Evolutionary conservation across 2,797 vertebrate species (phyloP), one percentile per base, ranked within the genome.

Genomic region (Trematomus bernacchii): DNA sequence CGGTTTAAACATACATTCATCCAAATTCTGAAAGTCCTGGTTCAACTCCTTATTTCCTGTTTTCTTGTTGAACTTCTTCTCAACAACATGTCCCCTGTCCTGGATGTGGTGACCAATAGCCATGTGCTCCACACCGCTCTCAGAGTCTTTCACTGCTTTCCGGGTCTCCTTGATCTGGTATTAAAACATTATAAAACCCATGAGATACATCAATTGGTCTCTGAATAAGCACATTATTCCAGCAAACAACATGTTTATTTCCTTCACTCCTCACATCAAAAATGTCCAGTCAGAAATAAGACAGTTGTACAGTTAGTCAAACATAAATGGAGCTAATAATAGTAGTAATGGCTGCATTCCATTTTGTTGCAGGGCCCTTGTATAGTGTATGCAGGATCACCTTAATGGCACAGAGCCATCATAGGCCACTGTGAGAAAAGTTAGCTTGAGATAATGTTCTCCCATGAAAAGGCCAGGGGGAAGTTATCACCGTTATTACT

Each of bases 1-100:
- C 8, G 3, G 2, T 33, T 60, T 3, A 46, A 46, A 93, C 96
- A 65, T 91, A 98, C 98, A 90, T 92, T 99, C 98, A 86, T 96
- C 96, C 91, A 99, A 58, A 83, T 99, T 99, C 90, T 97, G 90
- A 86, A 99, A 99, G 85, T 99, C 97, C 70, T 99, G 98, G 87
- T 95, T 95, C 68, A 98, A 60, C 90, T 99, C 98, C 81, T 93
- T 95, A 64, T 97, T 94, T 53, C 98, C 97, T 3, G 98, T 98
- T 87, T 90, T 98, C 14, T 73, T 93, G 91, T 99, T 99, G 83
- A 88, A 94, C 66, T 96, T 97, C 85, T 95, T 97, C 85, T 95
- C 95, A 66, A 99, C 87, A 37, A 99, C 94, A 7, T 99, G 98
- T 59, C 94, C 97, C 42, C 96, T 90, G 77, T 99, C 97, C 3